Evolutionary conservation across 2,113 vertebrate species (phyloP), one percentile per base, ranked within the genome.

Genomic region (Lathamus discolor): DNA sequence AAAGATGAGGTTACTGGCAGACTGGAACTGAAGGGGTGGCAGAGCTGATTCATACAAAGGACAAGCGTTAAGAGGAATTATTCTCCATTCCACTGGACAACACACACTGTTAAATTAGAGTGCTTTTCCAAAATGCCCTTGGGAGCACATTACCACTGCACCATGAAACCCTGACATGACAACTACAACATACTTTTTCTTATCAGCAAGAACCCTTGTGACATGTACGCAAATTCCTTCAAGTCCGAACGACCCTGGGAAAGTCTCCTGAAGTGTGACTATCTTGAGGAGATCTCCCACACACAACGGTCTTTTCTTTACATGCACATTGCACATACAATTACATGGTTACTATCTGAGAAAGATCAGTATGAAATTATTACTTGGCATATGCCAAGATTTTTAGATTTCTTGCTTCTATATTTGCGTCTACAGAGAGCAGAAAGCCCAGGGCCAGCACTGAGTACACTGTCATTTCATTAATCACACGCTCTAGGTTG

Each of bases 401-500:
- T 86, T 76, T 69, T 23, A 76, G 22, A 68, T 72, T 46, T 68
- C 57, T 46, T 46, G 16, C 70, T 88, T 31, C 17, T 81, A 9
- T 55, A 11, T 55, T 70, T 90, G 27, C 41, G 43, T 17, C 39
- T 54, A 55, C 12, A 43, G 23, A 78, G 18, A 6, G 14, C 11
- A 49, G 16, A 5, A 61, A 77, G 54, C 43, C 29, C 64, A 73
- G 5, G 8, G 25, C 25, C 72, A 91, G 43, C 62, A 73, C 11
- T 10, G 11, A 94, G 13, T 15, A 88, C 0, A 6, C 14, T 51
- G 57, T 22, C 24, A 35, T 37, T 92, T 75, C 76, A 54, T 31
- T 55, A 72, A 10, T 10, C 43, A 73, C 28, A 44, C 0, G 0
- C 35, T 59, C 48, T 19, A 77, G 23, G 49, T 25, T 3, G 2